Evolutionary conservation across 2,797 vertebrate species (phyloP).

Genomic region (Liasis olivaceus): DNA sequence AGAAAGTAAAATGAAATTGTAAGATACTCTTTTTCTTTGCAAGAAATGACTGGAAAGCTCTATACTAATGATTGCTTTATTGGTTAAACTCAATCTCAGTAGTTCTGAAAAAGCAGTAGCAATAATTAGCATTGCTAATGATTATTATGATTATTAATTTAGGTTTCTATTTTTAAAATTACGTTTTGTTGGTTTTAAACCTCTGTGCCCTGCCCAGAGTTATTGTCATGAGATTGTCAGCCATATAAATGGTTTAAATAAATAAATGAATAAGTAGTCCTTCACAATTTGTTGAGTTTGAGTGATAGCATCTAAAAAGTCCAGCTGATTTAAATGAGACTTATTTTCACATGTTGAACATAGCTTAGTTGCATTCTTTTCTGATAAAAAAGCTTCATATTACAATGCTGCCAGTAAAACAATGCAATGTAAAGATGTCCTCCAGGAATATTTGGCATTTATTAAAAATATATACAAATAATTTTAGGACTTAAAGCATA

Average conservation of each 20-base stretch:
- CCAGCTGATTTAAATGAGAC: neutral
- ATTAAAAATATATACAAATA: slow-evolving; percentile 32
- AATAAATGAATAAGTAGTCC: neutral
- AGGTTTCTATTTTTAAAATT: neutral
- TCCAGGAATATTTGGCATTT: neutral
- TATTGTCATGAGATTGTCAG: neutral
- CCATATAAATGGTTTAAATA: neutral
- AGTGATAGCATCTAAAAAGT: neutral
- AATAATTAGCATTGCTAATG: neutral
- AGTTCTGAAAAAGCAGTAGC: neutral
- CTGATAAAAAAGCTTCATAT: neutral
- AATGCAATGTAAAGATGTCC: slow-evolving; percentile 24
- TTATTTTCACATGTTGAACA: neutral
- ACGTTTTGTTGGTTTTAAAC: neutral
- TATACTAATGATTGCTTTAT: no score
- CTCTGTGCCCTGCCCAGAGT: neutral
- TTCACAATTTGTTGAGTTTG: neutral
- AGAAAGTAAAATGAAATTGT: neutral
- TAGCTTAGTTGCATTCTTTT: neutral
- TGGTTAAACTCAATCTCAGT: neutral
- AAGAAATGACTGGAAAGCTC: no score
- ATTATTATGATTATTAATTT: neutral
- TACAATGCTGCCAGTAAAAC: neutral
- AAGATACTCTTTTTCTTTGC: neutral
- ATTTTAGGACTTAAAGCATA: neutral